Base-by-base conservation (phyloP, 2,113 vertebrate genomes). In the Platycercus adscitus region DNA sequence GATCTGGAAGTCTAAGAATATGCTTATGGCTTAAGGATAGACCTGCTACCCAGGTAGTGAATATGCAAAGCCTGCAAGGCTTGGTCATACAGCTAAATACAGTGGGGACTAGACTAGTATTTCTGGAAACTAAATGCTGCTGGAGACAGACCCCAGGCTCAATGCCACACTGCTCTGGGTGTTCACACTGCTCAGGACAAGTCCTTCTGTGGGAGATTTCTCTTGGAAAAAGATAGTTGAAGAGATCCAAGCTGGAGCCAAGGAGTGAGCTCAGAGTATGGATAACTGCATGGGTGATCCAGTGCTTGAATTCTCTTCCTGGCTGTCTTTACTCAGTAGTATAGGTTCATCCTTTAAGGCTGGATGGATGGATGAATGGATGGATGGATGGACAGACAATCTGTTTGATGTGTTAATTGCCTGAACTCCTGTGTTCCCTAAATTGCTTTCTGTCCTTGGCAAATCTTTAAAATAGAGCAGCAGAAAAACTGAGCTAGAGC, bases 281-380 rank as follows among this genome's bases (percentile, higher is more conserved):
- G 52, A 53, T 9, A 44, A 2, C 11, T 2, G 0, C 3, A 5
- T 2, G 2, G 7, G 28, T 7, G 24, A 68, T 56, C 41, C 43
- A 58, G 31, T 23, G 25, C 43, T 44, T 39, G 31, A 71, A 25
- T 9, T 53, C 7, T 60, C 16, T 72, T 16, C 29, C 24, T 28
- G 53, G 4, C 2, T 29, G 3, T 93, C n/a, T 68, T 35, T 72
- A 58, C 56, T 68, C 28, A 18, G 28, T 13, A 12, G 17, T 18
- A 13, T 16, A 64, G 14, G 6, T 18, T 7, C 26, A 60, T 19
- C 15, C 17, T 91, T 76, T 61, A 52, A 93, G 8, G 33, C 31
- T 37, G 12, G 78, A 46, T n/a, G 6, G 43, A 49, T 21, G 3
- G 4, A 73, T 14, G 3, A 17, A 75, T 17, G 2, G 11, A 35